Percentiles rank a stretch among this genome's conserved stretches.
phyloP scores from a whole-genome alignment of 2,797 vertebrate genomes.

The Sebastolobus alascanus region DNA sequence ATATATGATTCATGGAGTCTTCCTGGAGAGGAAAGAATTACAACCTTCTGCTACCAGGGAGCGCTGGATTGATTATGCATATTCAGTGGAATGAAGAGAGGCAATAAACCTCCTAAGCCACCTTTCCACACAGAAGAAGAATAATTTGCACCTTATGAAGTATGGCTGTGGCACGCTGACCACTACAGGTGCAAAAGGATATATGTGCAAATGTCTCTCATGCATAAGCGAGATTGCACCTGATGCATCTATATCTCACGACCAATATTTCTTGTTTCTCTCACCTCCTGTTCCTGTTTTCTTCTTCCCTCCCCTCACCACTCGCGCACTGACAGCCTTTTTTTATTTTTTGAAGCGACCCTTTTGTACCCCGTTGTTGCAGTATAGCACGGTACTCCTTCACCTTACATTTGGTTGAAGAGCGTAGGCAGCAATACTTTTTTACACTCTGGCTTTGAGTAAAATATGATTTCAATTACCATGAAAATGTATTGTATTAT shows the following conservation, averaged over 20 bases:
- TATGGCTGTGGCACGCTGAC: slow-evolving; percentile 29
- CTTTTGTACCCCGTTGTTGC: slow-evolving; percentile 46
- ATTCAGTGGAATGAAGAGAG: slow-evolving; percentile 73
- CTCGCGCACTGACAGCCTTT: slow-evolving; percentile 8
- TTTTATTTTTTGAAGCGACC: slow-evolving; percentile 33
- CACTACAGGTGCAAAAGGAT: slow-evolving; percentile 35
- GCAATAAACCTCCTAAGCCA: slow-evolving; percentile 73
- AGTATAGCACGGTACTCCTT: slow-evolving; percentile 36
- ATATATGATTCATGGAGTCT: slow-evolving; percentile 73
- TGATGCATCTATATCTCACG: slow-evolving; percentile 13
- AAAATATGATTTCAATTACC: slow-evolving; percentile 78
- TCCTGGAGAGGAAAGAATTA: slow-evolving; percentile 68
- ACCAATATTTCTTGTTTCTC: slow-evolving; percentile 11
- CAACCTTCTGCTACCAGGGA: slow-evolving; percentile 66
- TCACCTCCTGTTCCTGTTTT: slow-evolving; percentile 14
- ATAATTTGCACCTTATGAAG: slow-evolving; percentile 66
- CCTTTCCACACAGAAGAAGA: slow-evolving; percentile 56
- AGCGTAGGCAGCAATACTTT: slow-evolving; percentile 61
- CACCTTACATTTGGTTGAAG: slow-evolving; percentile 56
- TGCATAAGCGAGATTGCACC: slow-evolving; percentile 21
- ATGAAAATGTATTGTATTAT: slow-evolving; percentile 76
- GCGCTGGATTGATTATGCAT: slow-evolving; percentile 79
- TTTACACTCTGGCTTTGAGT: slow-evolving; percentile 59
- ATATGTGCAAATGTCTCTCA: slow-evolving; percentile 9
- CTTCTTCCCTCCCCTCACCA: slow-evolving; percentile 19